Base-by-base conservation (phyloP, 2,888 invertebrate species). In the Mantis religiosa region DNA sequence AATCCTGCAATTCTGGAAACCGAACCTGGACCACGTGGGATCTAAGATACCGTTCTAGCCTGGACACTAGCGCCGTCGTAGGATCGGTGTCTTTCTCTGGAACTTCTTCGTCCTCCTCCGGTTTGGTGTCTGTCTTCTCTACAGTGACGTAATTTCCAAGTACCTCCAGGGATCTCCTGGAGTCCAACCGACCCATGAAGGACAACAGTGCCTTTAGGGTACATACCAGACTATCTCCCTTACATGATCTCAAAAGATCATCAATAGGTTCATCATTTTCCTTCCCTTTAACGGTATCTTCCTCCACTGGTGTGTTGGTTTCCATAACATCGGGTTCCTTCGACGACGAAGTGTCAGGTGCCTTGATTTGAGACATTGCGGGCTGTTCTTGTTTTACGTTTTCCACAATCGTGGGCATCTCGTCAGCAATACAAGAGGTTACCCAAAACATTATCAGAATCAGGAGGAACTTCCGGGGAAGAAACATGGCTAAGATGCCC, bases 301-400 rank as follows among this genome's bases (percentile, higher is more conserved):
- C 54, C 20, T 20, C 25, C 54, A 25, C 3, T 25, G 54, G 2
- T 15, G 54, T 4, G 20, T 71, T 71, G 1, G 3, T 71, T 6
- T 71, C 54, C 89, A 3, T 91, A 91, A 15, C 91, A 91, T 47
- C 91, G 90, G 28, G 91, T 92, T 25, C 92, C 91, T 82, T 95
- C 94, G 1, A 95, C 95, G 89, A 95, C 94, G 91, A 96, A 93
- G 87, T 96, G 54, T 71, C 54, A 15, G 54, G 54, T 71, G 54
- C 20, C 20, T 20, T 71, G 20, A 71, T 71, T 71, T 71, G 54
- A 1, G 54, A 71, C 25, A 71, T 25, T 25, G 54, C 25, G 25
- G 54, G 3, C 54, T 71, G 54, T 71, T 71, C 54, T 25, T 15
- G 54, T 71, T 71, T 71, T 20, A 71, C 20, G 25, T 25, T 71